Conservation (phyloP, 2,888 invertebrate species). For the Coelopa pilipes region DNA sequence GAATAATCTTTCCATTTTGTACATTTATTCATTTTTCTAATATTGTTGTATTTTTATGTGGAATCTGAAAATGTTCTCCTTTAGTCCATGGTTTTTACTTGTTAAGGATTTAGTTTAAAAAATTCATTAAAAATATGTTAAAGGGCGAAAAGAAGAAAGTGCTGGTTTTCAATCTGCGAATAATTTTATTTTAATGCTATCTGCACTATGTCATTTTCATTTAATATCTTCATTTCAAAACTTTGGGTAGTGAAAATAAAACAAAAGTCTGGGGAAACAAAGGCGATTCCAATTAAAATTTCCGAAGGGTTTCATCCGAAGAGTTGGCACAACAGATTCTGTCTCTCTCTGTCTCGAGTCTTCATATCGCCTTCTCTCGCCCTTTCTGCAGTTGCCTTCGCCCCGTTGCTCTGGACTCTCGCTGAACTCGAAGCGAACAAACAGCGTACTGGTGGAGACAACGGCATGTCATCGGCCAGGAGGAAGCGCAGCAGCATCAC, state of each 20-base stretch:
- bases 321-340: conserved; percentile 6
- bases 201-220: not conserved
- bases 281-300: conserved; percentile 27
- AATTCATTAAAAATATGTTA: not conserved
- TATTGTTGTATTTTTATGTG: no score
- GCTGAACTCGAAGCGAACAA: conserved; percentile 41
- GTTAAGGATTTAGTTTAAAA: not conserved
- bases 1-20: no score
- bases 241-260: not conserved
- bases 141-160: not conserved
- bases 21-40: no score
- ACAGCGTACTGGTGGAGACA: conserved; percentile 28
- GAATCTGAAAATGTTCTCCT: no score
- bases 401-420: conserved; percentile 49
- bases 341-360: not conserved
- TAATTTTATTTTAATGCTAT: not conserved
- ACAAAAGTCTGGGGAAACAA: no score
- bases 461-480: conserved; percentile 45
- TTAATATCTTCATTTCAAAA: not conserved
- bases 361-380: not conserved
- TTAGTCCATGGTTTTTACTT: no score
- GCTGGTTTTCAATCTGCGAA: no score
- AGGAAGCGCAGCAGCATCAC: no score
- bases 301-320: conserved; percentile 1
- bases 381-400: conserved; percentile 38